phyloP scores from a whole-genome alignment of 2,888 invertebrate species.

The Venustoraphidia nigricollis region DNA sequence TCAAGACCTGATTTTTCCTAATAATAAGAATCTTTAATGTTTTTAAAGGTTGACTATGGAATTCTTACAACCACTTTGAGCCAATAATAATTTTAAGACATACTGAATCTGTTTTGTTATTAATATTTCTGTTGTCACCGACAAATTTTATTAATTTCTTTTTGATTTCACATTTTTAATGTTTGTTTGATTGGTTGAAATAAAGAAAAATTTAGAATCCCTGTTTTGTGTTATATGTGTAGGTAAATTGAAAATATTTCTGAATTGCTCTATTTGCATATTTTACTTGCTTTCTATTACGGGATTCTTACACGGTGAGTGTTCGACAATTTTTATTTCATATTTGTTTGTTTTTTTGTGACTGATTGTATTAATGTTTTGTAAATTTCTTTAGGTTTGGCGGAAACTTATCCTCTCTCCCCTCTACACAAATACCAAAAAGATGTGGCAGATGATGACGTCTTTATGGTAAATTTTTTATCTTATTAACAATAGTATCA shows the following conservation, averaged over 20 bases:
- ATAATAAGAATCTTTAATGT: no score
- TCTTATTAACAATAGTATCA: no score
- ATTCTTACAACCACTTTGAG: no score
- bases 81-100: no score
- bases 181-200: no score
- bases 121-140: no score
- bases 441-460: constrained; percentile 83
- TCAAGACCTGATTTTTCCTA: no score
- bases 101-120: no score
- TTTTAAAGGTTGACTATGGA: no score
- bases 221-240: constrained; percentile 9
- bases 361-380: constrained; percentile 7
- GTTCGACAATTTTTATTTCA: neutral
- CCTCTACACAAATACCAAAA: constrained; percentile 51
- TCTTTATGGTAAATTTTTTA: constrained; percentile 69
- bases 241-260: constrained; percentile 37
- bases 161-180: neutral
- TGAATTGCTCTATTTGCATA: constrained; percentile 43
- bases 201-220: neutral
- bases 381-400: constrained; percentile 44
- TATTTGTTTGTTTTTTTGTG: constrained; percentile 3
- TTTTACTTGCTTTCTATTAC: constrained; percentile 44
- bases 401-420: constrained; percentile 56
- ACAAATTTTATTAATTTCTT: no score
- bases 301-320: constrained; percentile 52